Conservation (phyloP, 2,888 invertebrate species). For the Melinopterus prodromus region DNA sequence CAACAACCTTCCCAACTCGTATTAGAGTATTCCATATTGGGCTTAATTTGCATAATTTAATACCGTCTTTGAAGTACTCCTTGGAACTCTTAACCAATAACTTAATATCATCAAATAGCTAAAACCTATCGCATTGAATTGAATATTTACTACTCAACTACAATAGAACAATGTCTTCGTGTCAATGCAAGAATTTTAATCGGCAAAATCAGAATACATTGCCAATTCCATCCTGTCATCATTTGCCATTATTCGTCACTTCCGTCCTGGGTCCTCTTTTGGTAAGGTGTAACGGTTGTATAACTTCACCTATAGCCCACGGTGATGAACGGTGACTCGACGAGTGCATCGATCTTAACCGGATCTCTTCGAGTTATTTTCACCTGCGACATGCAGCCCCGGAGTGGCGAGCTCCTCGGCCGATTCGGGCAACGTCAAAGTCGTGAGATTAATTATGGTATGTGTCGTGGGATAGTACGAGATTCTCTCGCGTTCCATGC, state of each 20-base stretch:
- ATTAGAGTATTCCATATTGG: too few species aligned
- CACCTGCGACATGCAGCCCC: not conserved
- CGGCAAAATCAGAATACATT: too few species aligned
- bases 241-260: not conserved
- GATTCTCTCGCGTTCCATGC: not conserved
- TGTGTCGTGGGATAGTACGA: not conserved
- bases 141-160: too few species aligned
- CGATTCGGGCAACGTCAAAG: not conserved
- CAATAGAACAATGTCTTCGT: too few species aligned
- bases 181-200: too few species aligned
- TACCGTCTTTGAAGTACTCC: too few species aligned
- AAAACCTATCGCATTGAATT: too few species aligned
- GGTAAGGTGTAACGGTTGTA: not conserved
- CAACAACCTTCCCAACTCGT: too few species aligned
- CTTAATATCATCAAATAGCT: too few species aligned
- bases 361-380: not conserved
- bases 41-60: too few species aligned
- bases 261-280: conserved; percentile 1
- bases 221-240: not conserved
- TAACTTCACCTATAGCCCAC: not conserved
- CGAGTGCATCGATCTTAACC: not conserved
- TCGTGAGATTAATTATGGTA: not conserved
- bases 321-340: not conserved
- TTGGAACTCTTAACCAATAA: too few species aligned
- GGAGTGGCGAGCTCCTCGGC: not conserved